Evolutionary conservation across 2,113 vertebrate species (phyloP).

Genomic region (Corythaeola cristata): DNA sequence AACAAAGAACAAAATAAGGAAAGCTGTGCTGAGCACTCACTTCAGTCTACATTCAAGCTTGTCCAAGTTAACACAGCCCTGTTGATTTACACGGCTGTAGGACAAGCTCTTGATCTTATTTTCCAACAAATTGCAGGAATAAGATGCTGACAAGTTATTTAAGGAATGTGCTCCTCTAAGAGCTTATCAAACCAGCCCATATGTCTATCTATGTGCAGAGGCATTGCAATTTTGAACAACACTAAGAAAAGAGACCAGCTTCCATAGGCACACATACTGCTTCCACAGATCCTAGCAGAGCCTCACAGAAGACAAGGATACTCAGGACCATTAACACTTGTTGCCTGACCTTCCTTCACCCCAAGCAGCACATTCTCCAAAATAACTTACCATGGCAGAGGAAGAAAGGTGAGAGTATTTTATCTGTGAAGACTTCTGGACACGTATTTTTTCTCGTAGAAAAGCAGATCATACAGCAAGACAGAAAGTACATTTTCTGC

Average conservation of each 20-base stretch:
- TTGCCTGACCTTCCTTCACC: not conserved
- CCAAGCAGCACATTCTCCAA: not conserved
- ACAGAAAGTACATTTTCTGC: not conserved
- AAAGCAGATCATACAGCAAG: not conserved
- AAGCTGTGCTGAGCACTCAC: not conserved
- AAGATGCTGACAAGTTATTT: not conserved
- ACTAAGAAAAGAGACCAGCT: not conserved
- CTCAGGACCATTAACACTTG: not conserved
- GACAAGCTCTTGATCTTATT: not conserved
- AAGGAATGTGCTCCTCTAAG: not conserved
- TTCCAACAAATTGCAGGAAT: not conserved
- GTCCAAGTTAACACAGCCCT: not conserved
- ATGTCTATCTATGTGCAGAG: not conserved
- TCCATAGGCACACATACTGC: accelerated
- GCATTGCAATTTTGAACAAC: not conserved
- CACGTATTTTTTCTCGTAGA: not conserved
- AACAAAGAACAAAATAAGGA: slow-evolving; percentile 1
- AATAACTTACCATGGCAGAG: not conserved
- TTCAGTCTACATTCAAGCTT: not conserved
- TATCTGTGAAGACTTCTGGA: not conserved
- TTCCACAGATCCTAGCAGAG: not conserved
- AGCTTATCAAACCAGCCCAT: not conserved
- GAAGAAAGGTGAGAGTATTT: not conserved
- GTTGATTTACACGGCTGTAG: not conserved
- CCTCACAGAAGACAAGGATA: not conserved